phyloP scores from a whole-genome alignment of 2,797 vertebrate genomes.

The Trachurus trachurus region DNA sequence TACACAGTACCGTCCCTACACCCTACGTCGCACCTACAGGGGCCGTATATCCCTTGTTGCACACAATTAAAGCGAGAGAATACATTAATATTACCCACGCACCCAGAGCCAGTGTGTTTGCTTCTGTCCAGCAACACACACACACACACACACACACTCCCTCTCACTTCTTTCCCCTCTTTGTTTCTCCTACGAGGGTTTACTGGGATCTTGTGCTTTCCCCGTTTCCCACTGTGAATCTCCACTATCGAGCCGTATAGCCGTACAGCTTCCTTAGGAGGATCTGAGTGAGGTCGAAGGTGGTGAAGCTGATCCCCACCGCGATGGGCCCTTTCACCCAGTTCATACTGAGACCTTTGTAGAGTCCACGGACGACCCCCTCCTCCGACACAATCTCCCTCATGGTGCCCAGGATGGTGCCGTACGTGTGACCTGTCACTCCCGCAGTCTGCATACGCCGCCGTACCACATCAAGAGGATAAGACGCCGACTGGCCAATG shows the following conservation, averaged over 20 bases:
- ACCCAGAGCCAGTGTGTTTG: slow-evolving; percentile 53
- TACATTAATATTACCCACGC: slow-evolving; percentile 25
- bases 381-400: slow-evolving; percentile 90
- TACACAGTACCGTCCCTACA: slow-evolving; percentile 23
- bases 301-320: slow-evolving; percentile 97
- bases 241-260: slow-evolving; percentile 56
- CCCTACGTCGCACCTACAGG: slow-evolving; percentile 3
- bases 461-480: slow-evolving; percentile 97
- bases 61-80: slow-evolving; percentile 43
- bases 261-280: slow-evolving; percentile 89
- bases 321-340: slow-evolving; percentile 98
- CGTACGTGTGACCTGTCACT: slow-evolving; percentile 90
- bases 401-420: slow-evolving; percentile 92
- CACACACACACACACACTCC: background rate
- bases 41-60: slow-evolving; percentile 1
- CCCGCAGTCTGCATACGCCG: slow-evolving; percentile 98
- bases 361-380: slow-evolving; percentile 91
- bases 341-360: slow-evolving; percentile 99
- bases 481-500: slow-evolving; percentile 95
- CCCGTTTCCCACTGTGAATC: background rate
- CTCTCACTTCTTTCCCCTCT: background rate
- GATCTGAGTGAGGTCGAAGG: slow-evolving; percentile 96
- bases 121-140: slow-evolving; percentile 16
- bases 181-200: slow-evolving; percentile 8
- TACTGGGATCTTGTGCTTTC: background rate